These are phyloP conservation scores for Colletes gigas DNA, from an alignment of 1,140 invertebrate species.

Conservation along the genomic window DNA sequence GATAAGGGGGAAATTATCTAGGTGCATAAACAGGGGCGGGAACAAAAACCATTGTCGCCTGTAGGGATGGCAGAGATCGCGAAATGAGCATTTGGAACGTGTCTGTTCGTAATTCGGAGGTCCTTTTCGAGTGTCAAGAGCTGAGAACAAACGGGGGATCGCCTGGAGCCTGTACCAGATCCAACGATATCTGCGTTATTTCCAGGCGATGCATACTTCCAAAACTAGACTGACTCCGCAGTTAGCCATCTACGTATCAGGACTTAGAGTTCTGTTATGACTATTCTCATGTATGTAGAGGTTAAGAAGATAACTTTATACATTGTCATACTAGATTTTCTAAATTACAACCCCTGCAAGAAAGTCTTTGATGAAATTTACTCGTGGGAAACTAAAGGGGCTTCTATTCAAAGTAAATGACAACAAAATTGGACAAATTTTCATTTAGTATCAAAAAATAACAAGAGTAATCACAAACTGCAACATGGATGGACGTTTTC, in stretches of 20 bases:
- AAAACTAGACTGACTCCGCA: conserved; percentile 6
- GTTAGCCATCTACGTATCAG: neutral
- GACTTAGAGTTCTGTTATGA: neutral
- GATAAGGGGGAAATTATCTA: conserved; percentile 11
- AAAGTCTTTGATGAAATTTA: too few relatives aligned
- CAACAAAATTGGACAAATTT: too few relatives aligned
- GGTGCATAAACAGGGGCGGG: neutral
- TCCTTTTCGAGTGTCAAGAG: conserved; percentile 10
- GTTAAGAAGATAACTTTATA: neutral
- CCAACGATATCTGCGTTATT: conserved; percentile 53
- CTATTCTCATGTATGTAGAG: neutral
- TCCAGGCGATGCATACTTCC: conserved; percentile 22
- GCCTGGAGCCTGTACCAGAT: conserved; percentile 14
- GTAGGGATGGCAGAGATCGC: conserved; percentile 3
- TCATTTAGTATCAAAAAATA: too few relatives aligned
- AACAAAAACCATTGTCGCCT: conserved; percentile 20
- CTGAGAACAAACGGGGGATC: neutral
- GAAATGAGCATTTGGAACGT: conserved; percentile 19
- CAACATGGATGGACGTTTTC: too few relatives aligned
- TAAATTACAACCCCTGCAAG: too few relatives aligned
- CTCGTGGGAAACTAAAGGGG: too few relatives aligned
- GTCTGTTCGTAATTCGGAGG: conserved; percentile 5
- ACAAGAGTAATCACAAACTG: too few relatives aligned
- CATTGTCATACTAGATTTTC: too few relatives aligned
- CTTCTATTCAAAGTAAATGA: too few relatives aligned